Evolutionary conservation across 2,888 invertebrate genomes (phyloP).

Genomic region (Allacma fusca): DNA sequence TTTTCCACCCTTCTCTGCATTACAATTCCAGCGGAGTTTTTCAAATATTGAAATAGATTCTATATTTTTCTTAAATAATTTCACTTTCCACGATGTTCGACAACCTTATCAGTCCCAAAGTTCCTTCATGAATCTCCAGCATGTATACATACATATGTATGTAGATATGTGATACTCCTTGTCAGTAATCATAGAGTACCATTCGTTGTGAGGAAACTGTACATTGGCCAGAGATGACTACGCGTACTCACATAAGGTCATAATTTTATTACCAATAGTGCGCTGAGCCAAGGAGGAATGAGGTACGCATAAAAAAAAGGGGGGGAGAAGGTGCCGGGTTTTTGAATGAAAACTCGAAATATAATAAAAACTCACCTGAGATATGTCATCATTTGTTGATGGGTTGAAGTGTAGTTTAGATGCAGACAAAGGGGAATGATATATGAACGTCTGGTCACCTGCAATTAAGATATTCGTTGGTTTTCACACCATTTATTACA

Average conservation of each 20-base stretch:
- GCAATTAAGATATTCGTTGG: constrained; percentile 50
- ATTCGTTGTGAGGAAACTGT: too few species aligned
- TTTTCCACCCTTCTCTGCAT: too few species aligned
- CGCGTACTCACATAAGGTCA: background rate
- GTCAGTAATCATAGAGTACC: too few species aligned
- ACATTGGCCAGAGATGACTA: too few species aligned
- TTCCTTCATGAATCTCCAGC: too few species aligned
- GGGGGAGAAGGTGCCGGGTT: background rate
- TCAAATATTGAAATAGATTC: constrained; percentile 3
- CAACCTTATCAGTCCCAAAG: too few species aligned
- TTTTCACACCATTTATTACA: constrained; percentile 54
- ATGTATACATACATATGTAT: too few species aligned
- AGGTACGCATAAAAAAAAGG: background rate
- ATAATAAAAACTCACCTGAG: constrained; percentile 29
- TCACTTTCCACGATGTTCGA: background rate
- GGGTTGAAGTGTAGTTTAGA: constrained; percentile 30
- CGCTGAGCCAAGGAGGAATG: background rate
- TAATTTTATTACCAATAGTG: constrained; percentile 1
- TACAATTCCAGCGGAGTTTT: background rate
- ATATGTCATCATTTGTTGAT: constrained; percentile 41
- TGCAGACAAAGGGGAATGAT: constrained; percentile 34
- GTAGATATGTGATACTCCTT: too few species aligned
- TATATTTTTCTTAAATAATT: background rate
- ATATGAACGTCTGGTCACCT: constrained; percentile 45
- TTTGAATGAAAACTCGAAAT: background rate